Evolutionary conservation across 2,113 vertebrate genomes (phyloP).

Genomic region (Macrotis lagotis): DNA sequence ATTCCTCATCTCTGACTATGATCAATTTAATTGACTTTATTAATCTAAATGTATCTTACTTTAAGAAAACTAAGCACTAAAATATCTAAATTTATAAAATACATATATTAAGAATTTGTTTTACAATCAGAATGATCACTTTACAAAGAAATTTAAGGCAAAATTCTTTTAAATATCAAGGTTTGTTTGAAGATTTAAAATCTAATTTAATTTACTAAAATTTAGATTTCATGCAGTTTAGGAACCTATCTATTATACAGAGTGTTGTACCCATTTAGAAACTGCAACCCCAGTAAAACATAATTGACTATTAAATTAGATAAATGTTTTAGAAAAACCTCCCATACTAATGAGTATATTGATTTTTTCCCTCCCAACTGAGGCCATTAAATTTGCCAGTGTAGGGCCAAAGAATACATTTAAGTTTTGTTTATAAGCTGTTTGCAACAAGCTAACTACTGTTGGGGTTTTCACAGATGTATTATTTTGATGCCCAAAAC

Average conservation of each 20-base stretch:
- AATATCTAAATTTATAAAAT: slow-evolving; percentile 6
- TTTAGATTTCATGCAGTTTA: neutral
- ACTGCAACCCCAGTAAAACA: neutral
- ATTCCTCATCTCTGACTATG: neutral
- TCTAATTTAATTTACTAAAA: slow-evolving; percentile 37
- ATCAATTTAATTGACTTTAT: neutral
- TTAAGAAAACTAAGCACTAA: neutral
- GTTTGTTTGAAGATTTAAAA: slow-evolving; percentile 24
- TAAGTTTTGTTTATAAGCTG: neutral
- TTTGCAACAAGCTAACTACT: neutral
- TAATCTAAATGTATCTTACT: neutral
- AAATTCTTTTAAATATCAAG: slow-evolving; percentile 10
- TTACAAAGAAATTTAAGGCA: neutral
- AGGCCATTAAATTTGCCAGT: neutral
- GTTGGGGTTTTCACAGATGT: neutral
- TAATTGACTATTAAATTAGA: slow-evolving; percentile 20
- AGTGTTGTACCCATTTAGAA: neutral
- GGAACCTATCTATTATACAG: neutral
- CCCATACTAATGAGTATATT: slow-evolving; percentile 21
- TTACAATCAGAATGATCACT: slow-evolving; percentile 25
- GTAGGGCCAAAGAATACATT: neutral
- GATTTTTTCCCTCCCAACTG: neutral
- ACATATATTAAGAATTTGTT: neutral
- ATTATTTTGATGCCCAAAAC: neutral
- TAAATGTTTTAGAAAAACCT: slow-evolving; percentile 18